Conservation (phyloP, 1,140 invertebrate genomes). For the Temnothorax longispinosus region DNA sequence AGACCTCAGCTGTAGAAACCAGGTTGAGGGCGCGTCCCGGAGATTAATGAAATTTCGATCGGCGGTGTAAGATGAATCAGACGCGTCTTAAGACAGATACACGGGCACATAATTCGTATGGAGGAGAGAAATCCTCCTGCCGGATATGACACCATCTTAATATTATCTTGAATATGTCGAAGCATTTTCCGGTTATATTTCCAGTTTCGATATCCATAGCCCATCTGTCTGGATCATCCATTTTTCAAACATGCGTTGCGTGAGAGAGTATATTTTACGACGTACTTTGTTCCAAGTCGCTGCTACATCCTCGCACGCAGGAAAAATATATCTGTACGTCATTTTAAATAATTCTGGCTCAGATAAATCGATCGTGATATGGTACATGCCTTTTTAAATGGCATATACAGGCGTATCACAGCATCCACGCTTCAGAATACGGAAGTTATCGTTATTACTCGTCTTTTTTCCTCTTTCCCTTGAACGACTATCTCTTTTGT, state of each 20-base stretch:
- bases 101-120: constrained; percentile 16
- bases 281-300: constrained; percentile 5
- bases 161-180: constrained; percentile 19
- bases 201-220: background rate
- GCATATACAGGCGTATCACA: background rate
- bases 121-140: background rate
- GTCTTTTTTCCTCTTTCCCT: background rate
- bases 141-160: background rate
- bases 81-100: constrained; percentile 36
- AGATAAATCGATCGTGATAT: constrained; percentile 28
- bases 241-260: constrained; percentile 25
- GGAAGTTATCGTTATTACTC: constrained; percentile 24
- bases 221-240: background rate
- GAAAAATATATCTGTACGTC: background rate
- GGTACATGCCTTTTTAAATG: background rate
- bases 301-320: background rate
- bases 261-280: constrained; percentile 30
- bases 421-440: background rate
- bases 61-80: constrained; percentile 44
- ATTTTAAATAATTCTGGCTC: constrained; percentile 51
- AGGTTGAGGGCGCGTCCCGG: constrained; percentile 35
- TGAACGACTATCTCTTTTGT: constrained; percentile 46
- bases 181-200: background rate
- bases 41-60: constrained; percentile 71
- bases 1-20: constrained; percentile 43